Percentiles rank a stretch among this genome's conserved stretches.
Conservation (phyloP, 2,888 invertebrate species). For the Oligia strigilis region DNA sequence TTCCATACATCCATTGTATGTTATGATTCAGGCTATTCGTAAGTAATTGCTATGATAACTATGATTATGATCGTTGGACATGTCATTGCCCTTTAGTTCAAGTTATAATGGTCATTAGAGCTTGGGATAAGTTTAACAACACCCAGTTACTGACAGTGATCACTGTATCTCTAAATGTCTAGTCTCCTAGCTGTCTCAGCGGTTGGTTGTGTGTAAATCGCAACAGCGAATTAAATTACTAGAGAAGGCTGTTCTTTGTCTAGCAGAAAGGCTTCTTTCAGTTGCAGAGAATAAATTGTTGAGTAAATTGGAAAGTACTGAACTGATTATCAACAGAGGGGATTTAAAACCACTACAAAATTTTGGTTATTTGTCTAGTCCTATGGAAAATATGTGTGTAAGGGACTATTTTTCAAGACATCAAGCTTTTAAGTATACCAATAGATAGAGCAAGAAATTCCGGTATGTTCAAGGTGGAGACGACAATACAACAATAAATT, state of each 20-base stretch:
- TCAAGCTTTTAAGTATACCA: too few species aligned
- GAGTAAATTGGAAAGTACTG: not conserved
- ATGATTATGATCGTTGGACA: constrained; percentile 10
- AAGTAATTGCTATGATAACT: constrained; percentile 39
- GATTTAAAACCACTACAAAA: not conserved
- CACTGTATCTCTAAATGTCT: too few species aligned
- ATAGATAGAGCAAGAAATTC: too few species aligned
- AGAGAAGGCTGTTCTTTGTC: not conserved
- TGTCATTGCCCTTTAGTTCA: constrained; percentile 43
- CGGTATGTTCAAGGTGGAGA: too few species aligned
- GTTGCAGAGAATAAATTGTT: not conserved
- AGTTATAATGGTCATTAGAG: not conserved
- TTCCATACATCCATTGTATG: constrained; percentile 57
- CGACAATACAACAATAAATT: too few species aligned
- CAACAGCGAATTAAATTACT: not conserved
- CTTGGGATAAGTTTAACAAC: not conserved
- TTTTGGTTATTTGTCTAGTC: not conserved
- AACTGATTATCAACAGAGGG: not conserved
- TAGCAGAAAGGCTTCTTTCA: not conserved
- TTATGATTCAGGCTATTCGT: constrained; percentile 52
- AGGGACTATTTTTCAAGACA: too few species aligned
- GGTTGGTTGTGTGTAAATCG: not conserved
- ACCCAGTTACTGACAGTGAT: not conserved
- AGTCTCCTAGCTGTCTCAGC: not conserved
- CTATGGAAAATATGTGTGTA: too few species aligned